A percentile compares a stretch with the other conserved stretches of the same genome.
phyloP scores from a whole-genome alignment of 2,888 invertebrate genomes.

The Euplagia quadripunctaria region DNA sequence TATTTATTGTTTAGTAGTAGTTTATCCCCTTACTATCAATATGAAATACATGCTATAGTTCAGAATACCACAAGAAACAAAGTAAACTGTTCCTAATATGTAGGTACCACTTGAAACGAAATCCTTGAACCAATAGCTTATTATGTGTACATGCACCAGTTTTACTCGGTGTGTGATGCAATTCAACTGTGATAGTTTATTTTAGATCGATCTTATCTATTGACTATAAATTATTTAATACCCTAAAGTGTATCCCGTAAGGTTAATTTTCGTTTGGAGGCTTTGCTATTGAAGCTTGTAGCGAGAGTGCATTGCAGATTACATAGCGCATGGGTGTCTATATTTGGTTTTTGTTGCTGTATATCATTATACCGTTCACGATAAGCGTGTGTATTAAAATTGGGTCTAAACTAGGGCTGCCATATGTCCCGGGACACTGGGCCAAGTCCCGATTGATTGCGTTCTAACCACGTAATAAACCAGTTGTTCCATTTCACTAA shows the following conservation, averaged over 20 bases:
- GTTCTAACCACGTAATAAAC: not conserved
- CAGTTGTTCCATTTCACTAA: not conserved
- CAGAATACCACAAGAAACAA: not conserved
- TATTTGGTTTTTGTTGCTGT: slow-evolving; percentile 38
- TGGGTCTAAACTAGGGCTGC: slow-evolving; percentile 1
- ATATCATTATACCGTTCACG: slow-evolving; percentile 37
- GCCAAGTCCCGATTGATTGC: not conserved
- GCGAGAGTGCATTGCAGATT: slow-evolving; percentile 42
- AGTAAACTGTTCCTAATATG: slow-evolving; percentile 3
- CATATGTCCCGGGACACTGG: not conserved
- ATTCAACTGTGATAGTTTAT: slow-evolving; percentile 49
- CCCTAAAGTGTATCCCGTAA: slow-evolving; percentile 23
- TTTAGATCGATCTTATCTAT: slow-evolving; percentile 45
- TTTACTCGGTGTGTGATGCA: slow-evolving; percentile 54
- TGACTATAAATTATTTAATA: slow-evolving; percentile 18
- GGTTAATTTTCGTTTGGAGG: slow-evolving; percentile 26
- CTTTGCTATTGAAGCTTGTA: slow-evolving; percentile 25
- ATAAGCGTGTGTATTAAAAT: slow-evolving; percentile 22
- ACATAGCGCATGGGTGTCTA: slow-evolving; percentile 24
- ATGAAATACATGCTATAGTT: not conserved
- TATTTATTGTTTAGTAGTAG: no score
- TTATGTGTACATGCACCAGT: slow-evolving; percentile 2
- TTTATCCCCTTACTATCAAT: no score
- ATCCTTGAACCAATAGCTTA: slow-evolving; percentile 11
- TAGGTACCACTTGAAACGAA: slow-evolving; percentile 5